Evolutionary conservation across 2,797 vertebrate genomes (phyloP).

Genomic region (Spinus pinus): DNA sequence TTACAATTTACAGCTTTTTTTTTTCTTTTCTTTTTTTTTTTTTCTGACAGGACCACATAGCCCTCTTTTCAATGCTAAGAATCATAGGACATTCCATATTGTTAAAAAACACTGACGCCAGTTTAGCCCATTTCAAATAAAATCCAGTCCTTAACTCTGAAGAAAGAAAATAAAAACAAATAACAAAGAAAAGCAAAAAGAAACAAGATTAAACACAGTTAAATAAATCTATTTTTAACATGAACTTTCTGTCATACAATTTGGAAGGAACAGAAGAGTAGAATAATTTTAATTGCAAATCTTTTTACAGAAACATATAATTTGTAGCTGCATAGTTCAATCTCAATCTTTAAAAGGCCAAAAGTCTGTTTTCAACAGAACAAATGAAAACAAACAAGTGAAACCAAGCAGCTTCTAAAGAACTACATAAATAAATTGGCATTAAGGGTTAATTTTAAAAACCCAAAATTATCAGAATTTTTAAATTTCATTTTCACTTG

Average conservation of each 20-base stretch:
- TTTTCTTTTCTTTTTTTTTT: not conserved
- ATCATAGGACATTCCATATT: conserved; percentile 77
- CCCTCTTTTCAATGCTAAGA: conserved; percentile 76
- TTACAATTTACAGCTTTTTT: conserved; percentile 77
- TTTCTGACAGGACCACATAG: conserved; percentile 27
- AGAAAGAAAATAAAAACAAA: conserved; percentile 57
- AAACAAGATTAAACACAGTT: conserved; percentile 8
- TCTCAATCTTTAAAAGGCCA: conserved; percentile 67
- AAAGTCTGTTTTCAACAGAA: conserved; percentile 40
- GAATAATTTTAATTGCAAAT: conserved; percentile 76
- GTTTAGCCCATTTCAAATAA: conserved; percentile 76
- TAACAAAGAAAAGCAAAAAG: conserved; percentile 60
- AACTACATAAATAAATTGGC: not conserved
- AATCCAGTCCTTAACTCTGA: conserved; percentile 73
- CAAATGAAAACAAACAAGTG: not conserved
- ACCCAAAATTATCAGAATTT: not conserved
- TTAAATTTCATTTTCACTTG: conserved; percentile 6
- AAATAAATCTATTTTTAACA: conserved; percentile 38
- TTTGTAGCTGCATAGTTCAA: conserved; percentile 87
- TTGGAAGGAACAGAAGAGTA: conserved; percentile 6
- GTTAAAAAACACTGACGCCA: conserved; percentile 72
- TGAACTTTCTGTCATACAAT: not conserved
- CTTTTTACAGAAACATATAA: conserved; percentile 66
- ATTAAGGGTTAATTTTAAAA: not conserved
- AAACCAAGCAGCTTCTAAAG: conserved; percentile 61